These are phyloP conservation scores for Sarcophaga subvicina DNA, from an alignment of 2,888 invertebrate genomes.

Conservation along the genomic window DNA sequence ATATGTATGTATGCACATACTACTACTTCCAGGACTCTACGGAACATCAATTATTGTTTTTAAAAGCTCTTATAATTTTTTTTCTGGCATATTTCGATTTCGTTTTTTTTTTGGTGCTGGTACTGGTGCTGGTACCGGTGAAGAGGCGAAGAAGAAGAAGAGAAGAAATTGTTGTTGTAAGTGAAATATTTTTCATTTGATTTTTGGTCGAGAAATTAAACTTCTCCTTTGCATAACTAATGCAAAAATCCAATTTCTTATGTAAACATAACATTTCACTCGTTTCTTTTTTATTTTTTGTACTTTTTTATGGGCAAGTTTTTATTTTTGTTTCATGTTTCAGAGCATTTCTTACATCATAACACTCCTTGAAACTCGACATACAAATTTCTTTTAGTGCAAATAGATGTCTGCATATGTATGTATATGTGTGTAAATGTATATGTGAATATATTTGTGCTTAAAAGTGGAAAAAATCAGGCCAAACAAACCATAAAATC, in stretches of 20 bases:
- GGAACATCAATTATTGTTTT: constrained; percentile 65
- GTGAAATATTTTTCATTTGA: constrained; percentile 60
- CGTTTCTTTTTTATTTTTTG: constrained; percentile 62
- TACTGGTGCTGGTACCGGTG: neutral
- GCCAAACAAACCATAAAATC: constrained; percentile 80
- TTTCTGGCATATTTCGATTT: neutral
- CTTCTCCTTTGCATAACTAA: constrained; percentile 79
- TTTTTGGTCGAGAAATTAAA: constrained; percentile 67
- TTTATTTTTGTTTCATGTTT: constrained; percentile 1
- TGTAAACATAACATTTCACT: constrained; percentile 79
- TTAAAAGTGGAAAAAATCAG: constrained; percentile 73
- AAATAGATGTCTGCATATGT: constrained; percentile 69
- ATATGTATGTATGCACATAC: neutral
- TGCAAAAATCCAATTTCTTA: constrained; percentile 81
- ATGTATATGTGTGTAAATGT: neutral
- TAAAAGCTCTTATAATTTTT: constrained; percentile 58
- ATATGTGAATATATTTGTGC: neutral
- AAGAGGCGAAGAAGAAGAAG: neutral
- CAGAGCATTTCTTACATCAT: constrained; percentile 62
- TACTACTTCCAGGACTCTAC: constrained; percentile 48
- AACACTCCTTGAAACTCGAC: constrained; percentile 59
- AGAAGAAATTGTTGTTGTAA: neutral
- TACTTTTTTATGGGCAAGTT: constrained; percentile 16
- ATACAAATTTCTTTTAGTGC: neutral
- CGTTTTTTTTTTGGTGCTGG: neutral